These are phyloP conservation scores for Lordiphosa andalusiaca DNA, from an alignment of 2,888 invertebrate genomes.

Conservation along the genomic window DNA sequence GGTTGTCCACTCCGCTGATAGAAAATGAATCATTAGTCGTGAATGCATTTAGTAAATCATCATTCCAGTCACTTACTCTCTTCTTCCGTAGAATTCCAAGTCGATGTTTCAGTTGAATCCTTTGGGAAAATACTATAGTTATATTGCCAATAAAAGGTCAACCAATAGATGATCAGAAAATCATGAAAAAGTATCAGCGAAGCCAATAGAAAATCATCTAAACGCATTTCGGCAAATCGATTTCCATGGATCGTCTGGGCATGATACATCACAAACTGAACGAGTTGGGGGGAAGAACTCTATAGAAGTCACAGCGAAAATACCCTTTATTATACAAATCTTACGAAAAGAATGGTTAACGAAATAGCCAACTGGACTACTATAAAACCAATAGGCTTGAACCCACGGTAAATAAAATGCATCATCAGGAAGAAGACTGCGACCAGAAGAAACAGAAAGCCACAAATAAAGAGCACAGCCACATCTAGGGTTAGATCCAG, in stretches of 20 bases:
- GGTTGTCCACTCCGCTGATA: too few species aligned
- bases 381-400: constrained; percentile 9
- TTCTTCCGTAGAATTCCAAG: too few species aligned
- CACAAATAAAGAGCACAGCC: constrained; percentile 49
- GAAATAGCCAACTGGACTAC: constrained; percentile 22
- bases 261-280: constrained; percentile 55
- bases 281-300: not conserved
- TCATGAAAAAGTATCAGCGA: constrained; percentile 59
- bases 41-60: too few species aligned
- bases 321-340: not conserved
- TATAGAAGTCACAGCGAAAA: constrained; percentile 5
- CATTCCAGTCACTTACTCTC: too few species aligned
- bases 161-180: constrained; percentile 55
- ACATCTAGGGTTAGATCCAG: constrained; percentile 51
- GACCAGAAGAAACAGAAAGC: constrained; percentile 39
- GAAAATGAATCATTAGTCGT: too few species aligned
- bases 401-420: not conserved
- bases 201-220: constrained; percentile 39
- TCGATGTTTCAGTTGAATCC: constrained; percentile 6
- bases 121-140: constrained; percentile 4
- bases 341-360: constrained; percentile 36
- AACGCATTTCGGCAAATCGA: constrained; percentile 55
- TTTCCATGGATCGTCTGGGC: constrained; percentile 48
- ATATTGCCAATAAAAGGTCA: constrained; percentile 56
- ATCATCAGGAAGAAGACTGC: constrained; percentile 28